Percentiles rank a stretch among this genome's conserved stretches.
These are phyloP conservation scores for Harpagus bidentatus DNA, from an alignment of 2,113 vertebrate species.

Conservation along the genomic window DNA sequence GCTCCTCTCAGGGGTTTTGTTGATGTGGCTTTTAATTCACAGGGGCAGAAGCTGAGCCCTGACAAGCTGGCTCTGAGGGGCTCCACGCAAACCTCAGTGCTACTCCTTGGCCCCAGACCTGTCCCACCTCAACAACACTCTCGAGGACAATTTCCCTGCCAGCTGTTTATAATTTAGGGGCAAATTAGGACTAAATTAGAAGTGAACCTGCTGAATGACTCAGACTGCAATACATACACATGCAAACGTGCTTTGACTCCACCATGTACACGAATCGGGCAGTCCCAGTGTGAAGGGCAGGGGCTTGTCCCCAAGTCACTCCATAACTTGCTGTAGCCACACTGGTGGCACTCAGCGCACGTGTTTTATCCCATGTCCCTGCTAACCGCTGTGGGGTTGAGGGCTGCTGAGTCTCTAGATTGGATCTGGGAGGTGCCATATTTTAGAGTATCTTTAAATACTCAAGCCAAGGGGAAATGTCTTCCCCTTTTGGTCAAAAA, in stretches of 20 bases:
- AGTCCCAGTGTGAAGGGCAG: fast-evolving
- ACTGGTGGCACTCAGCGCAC: not conserved
- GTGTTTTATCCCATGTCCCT: not conserved
- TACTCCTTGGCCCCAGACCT: not conserved
- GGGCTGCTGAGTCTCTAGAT: not conserved
- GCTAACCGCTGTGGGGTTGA: not conserved
- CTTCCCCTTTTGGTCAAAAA: not conserved
- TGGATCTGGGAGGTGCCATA: not conserved
- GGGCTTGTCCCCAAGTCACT: fast-evolving
- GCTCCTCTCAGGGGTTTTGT: not conserved
- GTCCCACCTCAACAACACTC: not conserved
- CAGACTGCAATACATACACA: fast-evolving
- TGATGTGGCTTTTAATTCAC: not conserved
- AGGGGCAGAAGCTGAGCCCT: not conserved
- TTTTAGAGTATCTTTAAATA: not conserved
- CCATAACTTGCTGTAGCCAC: fast-evolving
- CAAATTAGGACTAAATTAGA: not conserved
- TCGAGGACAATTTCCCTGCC: not conserved
- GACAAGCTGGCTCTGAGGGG: fast-evolving
- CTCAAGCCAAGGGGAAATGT: not conserved
- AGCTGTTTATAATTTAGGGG: not conserved
- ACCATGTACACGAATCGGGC: fast-evolving
- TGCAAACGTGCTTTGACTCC: not conserved
- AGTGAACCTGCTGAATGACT: not conserved
- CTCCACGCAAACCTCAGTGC: not conserved